Percentiles rank a stretch among this genome's conserved stretches.
Conservation (phyloP, 2,888 invertebrate genomes). For the Elegia similella region DNA sequence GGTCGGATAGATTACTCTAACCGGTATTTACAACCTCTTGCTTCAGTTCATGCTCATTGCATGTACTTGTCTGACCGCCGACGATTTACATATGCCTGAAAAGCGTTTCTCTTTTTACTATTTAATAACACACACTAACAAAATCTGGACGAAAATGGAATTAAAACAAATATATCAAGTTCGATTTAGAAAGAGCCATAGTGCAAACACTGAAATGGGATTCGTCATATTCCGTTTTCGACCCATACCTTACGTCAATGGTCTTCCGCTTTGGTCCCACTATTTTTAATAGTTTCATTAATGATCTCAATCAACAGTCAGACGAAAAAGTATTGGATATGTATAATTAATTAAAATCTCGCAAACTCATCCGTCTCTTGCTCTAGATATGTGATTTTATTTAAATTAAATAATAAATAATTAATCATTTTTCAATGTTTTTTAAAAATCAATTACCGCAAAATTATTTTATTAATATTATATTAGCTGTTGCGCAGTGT, state of each 20-base stretch:
- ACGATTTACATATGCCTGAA: conserved; percentile 5
- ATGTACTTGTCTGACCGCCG: neutral
- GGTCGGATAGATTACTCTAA: neutral
- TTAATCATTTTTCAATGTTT: no score
- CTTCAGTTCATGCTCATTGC: neutral
- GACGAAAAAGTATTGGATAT: conserved; percentile 5
- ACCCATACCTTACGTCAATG: neutral
- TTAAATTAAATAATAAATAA: neutral
- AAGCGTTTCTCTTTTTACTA: conserved; percentile 4
- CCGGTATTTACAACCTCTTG: neutral
- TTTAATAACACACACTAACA: neutral
- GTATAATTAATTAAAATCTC: neutral
- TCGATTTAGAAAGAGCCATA: no score
- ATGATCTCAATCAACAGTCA: conserved; percentile 9
- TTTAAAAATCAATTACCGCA: no score
- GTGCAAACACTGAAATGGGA: no score
- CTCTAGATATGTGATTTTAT: neutral
- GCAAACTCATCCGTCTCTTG: neutral
- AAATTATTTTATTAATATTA: no score
- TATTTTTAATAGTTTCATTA: neutral
- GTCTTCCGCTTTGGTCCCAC: conserved; percentile 8
- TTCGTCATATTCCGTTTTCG: conserved; percentile 4
- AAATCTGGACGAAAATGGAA: neutral
- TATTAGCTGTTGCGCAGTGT: no score
- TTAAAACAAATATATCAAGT: neutral